Evolutionary conservation across 2,113 vertebrate species (phyloP).

Genomic region (Rissa tridactyla): DNA sequence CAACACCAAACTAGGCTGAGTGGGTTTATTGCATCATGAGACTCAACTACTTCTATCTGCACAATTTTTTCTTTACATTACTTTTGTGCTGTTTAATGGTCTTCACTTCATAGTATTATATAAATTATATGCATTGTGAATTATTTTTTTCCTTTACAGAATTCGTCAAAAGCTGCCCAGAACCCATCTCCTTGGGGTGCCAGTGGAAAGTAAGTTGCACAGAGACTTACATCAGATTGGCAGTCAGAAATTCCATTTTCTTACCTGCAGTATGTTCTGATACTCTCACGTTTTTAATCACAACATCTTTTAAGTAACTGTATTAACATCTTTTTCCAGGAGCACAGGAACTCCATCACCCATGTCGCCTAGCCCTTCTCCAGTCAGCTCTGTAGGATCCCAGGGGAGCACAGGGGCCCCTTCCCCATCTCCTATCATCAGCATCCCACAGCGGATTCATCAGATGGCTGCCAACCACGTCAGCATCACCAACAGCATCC

Average conservation of each 20-base stretch:
- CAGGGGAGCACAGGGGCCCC: conserved; percentile 74
- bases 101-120: neutral
- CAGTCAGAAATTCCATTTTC: neutral
- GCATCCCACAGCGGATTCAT: conserved; percentile 97
- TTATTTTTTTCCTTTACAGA: conserved; percentile 76
- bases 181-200: conserved; percentile 81
- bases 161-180: conserved; percentile 87
- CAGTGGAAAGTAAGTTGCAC: conserved; percentile 86
- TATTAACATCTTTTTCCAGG: conserved; percentile 71
- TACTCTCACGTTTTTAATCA: neutral
- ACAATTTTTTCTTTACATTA: neutral
- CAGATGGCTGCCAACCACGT: conserved; percentile 99
- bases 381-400: conserved; percentile 80
- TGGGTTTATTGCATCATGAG: neutral
- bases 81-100: neutral
- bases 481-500: conserved; percentile 97
- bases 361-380: conserved; percentile 83
- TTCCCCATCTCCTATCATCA: conserved; percentile 83
- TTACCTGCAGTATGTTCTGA: neutral
- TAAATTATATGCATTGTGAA: neutral
- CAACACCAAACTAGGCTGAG: neutral
- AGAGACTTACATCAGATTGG: neutral
- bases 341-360: conserved; percentile 78
- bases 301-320: neutral
- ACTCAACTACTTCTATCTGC: neutral